Evolutionary conservation across 2,888 invertebrate genomes (phyloP), one percentile per base, ranked within the genome.

Genomic region (Tenthredo amoena): DNA sequence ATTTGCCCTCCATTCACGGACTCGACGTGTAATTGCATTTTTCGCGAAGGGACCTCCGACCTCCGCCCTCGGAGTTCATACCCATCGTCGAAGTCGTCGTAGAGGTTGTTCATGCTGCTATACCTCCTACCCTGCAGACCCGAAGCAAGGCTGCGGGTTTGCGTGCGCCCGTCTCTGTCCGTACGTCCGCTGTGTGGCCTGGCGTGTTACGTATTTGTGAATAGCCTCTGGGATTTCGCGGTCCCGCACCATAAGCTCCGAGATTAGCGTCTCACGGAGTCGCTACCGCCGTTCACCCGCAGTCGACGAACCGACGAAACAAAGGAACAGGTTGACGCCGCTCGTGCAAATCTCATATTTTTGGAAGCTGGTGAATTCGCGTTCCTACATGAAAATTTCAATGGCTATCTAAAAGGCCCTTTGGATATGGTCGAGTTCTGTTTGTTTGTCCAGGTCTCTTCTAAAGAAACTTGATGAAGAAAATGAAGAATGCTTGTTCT

Each of bases 171-270:
- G 81, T 62, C 74, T 58, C 37, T 21, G 62, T 84, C 84, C 58
- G 77, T 40, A 15, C 87, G 87, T 86, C 86, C 85, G 84, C 87
- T 84, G 86, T 40, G 43, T 86, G 87, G 84, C 86, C 72, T 87
- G 86, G 85, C 88, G 86, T 89, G 87, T 87, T 87, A 87, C 88
- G 89, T 87, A 90, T 89, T 88, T 87, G 87, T 88, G 89, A 91
- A 89, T 89, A 88, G 89, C 89, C 90, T 86, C 84, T 86, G 89
- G 91, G 92, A 91, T 91, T 92, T 89, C 87, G 87, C 85, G 87
- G 88, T 87, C 89, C 88, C 88, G 85, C 83, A 83, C 86, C 87
- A 55, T 89, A 90, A 91, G 89, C 89, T 88, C 79, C 55, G 87
- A 90, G 90, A 91, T 91, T 91, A 92, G 85, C 88, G 88, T 87